Evolutionary conservation across 53 echinoderm and acorn worm species (phyloP).

Genomic region (Echinarachnius parma): DNA sequence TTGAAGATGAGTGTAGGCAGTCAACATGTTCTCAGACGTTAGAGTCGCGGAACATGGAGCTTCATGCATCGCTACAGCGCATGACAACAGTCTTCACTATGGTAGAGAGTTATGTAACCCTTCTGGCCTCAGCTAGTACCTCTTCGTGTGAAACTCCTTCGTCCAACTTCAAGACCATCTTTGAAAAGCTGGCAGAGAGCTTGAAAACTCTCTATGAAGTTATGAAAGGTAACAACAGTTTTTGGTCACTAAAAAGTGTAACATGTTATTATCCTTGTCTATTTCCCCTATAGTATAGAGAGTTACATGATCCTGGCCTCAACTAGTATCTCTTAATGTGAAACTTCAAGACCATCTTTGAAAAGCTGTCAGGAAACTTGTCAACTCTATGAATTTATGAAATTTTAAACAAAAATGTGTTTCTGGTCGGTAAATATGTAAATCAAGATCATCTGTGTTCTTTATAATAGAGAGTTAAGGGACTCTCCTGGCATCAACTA

Average conservation of each 20-base stretch:
- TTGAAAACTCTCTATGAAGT: conserved; percentile 59
- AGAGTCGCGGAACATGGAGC: conserved; percentile 95
- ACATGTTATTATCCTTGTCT: too few species aligned
- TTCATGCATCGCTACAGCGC: conserved; percentile 77
- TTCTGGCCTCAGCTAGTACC: conserved; percentile 81
- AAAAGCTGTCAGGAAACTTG: too few species aligned
- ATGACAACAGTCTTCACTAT: conserved; percentile 75
- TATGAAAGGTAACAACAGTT: conserved; percentile 72
- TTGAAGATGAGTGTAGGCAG: conserved; percentile 91
- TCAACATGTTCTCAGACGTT: conserved; percentile 94
- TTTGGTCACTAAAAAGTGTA: too few species aligned
- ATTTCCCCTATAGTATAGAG: neutral
- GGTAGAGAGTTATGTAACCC: conserved; percentile 78
- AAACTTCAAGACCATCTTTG: too few species aligned
- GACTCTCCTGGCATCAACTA: too few species aligned
- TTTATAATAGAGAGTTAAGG: too few species aligned
- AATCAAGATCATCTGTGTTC: too few species aligned
- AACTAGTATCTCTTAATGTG: neutral
- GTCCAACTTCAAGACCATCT: conserved; percentile 82
- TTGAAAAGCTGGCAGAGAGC: conserved; percentile 77
- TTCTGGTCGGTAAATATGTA: too few species aligned
- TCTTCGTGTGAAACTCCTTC: conserved; percentile 73
- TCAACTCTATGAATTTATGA: too few species aligned
- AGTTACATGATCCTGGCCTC: neutral
- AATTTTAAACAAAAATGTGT: too few species aligned